These are phyloP conservation scores for Pelecanus crispus DNA, from an alignment of 2,113 vertebrate genomes.

Conservation along the genomic window DNA sequence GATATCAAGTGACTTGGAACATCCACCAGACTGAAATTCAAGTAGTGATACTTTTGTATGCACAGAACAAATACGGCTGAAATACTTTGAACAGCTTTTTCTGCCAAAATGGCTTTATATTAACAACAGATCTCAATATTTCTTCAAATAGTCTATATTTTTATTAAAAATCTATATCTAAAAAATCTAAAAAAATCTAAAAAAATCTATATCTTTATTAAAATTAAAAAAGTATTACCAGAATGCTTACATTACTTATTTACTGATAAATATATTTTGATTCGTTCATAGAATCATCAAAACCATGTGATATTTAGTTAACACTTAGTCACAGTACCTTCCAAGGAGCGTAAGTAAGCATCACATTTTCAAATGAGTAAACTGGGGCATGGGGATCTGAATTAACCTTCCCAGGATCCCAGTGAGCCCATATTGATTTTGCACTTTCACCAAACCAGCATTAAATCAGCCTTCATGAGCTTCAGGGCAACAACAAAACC, in stretches of 20 bases:
- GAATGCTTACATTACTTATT: background rate
- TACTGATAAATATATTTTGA: background rate
- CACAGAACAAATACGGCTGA: background rate
- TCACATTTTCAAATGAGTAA: background rate
- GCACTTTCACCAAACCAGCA: background rate
- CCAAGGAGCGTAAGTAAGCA: background rate
- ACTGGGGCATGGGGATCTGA: fast-evolving
- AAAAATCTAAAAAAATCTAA: too few species aligned
- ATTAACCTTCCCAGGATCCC: background rate
- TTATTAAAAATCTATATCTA: too few species aligned
- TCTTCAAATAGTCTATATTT: background rate
- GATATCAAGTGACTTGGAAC: background rate
- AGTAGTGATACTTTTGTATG: background rate
- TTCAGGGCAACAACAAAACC: background rate
- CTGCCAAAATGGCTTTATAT: background rate
- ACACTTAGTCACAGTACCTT: background rate
- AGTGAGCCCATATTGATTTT: fast-evolving
- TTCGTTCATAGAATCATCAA: background rate
- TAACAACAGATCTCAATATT: background rate
- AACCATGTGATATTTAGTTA: background rate
- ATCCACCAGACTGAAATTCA: background rate
- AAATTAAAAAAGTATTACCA: background rate
- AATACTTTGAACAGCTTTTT: background rate
- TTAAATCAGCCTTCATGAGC: background rate
- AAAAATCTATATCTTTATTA: too few species aligned